A percentile compares a stretch with the other conserved stretches of the same genome.
These are phyloP conservation scores for Tetropium fuscum DNA, from an alignment of 2,888 invertebrate species.

Conservation along the genomic window DNA sequence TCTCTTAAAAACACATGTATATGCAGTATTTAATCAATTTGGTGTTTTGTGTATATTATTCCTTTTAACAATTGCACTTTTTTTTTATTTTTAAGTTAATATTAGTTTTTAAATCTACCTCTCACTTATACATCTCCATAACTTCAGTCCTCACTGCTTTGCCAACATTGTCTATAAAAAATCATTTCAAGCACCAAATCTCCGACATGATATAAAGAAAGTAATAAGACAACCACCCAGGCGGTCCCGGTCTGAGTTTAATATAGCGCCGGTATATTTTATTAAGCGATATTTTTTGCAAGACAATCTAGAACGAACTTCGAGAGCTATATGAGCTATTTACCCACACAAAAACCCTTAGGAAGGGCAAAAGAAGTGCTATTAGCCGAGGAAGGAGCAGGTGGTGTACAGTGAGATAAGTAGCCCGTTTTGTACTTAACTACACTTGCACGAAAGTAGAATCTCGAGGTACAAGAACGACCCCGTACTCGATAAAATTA, in stretches of 20 bases:
- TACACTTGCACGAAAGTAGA: conserved; percentile 38
- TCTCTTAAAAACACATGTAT: too few relatives aligned
- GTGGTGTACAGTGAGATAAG: conserved; percentile 50
- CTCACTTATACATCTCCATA: too few relatives aligned
- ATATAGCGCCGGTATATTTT: conserved; percentile 54
- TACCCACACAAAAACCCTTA: conserved; percentile 51
- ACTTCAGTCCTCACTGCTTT: too few relatives aligned
- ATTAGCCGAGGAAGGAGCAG: conserved; percentile 53
- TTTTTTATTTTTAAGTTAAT: too few relatives aligned
- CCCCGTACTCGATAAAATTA: too few relatives aligned
- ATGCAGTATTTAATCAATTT: too few relatives aligned
- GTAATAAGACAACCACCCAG: conserved; percentile 12
- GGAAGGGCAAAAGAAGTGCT: conserved; percentile 49
- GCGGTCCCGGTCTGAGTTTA: conserved; percentile 39
- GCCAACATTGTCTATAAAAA: too few relatives aligned
- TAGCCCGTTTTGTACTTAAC: conserved; percentile 44
- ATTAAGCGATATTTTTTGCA: conserved; percentile 59
- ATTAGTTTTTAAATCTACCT: too few relatives aligned
- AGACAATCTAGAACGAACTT: conserved; percentile 46
- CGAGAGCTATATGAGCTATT: conserved; percentile 48
- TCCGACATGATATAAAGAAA: background rate
- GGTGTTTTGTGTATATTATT: too few relatives aligned
- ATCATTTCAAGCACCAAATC: background rate
- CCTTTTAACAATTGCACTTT: too few relatives aligned
- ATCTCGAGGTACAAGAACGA: too few relatives aligned